These are phyloP conservation scores for Astropecten irregularis DNA, from an alignment of 53 echinoderm and acorn worm species.

Conservation along the genomic window DNA sequence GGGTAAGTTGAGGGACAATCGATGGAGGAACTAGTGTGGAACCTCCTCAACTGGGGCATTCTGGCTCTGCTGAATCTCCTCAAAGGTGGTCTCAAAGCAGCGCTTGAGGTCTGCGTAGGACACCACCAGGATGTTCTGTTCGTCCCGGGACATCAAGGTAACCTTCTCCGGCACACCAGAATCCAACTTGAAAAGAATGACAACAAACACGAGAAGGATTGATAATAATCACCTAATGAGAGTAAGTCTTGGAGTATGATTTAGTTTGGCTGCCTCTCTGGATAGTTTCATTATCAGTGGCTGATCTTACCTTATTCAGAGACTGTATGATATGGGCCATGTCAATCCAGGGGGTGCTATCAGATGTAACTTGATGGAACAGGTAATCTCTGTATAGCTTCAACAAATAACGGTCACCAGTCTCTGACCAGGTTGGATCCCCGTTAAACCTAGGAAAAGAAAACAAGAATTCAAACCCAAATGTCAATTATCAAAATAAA, in stretches of 20 bases:
- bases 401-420: constrained; percentile 94
- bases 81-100: constrained; percentile 90
- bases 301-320: constrained; percentile 91
- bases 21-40: constrained; percentile 12
- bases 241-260: too few species aligned
- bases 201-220: background rate
- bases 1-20: too few species aligned
- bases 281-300: too few species aligned
- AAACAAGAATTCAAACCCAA: background rate
- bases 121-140: constrained; percentile 92
- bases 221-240: background rate
- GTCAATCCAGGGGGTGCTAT: constrained; percentile 90
- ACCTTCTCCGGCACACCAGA: constrained; percentile 95
- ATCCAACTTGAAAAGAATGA: constrained; percentile 71
- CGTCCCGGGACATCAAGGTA: constrained; percentile 91
- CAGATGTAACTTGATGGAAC: constrained; percentile 88
- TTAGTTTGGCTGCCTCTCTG: too few species aligned
- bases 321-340: constrained; percentile 96
- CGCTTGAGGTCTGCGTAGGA: constrained; percentile 83
- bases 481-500: too few species aligned
- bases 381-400: constrained; percentile 94
- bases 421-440: constrained; percentile 95
- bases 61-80: constrained; percentile 79
- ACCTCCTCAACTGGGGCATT: constrained; percentile 22
- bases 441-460: constrained; percentile 76